Base-by-base conservation (phyloP, 2,113 vertebrate species). In the Danionella cerebrum region DNA sequence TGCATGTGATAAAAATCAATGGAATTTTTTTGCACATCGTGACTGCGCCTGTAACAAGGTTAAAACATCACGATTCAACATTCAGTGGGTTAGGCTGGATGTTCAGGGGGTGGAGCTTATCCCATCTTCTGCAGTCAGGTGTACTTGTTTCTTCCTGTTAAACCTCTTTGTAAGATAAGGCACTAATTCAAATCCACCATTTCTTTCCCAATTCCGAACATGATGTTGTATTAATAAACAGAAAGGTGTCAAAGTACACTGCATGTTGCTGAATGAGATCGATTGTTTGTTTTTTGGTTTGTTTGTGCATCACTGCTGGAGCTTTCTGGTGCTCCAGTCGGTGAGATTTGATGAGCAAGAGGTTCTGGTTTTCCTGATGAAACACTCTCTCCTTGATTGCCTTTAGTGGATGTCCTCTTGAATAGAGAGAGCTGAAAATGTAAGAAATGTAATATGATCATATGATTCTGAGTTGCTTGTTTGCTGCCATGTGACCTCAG, bases 371-470 rank as follows among this genome's bases (percentile, higher is more conserved):
- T 58, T 57, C 36, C 55, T 19, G 0, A 27, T 2, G 39, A 7
- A 21, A 33, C 1, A 5, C 12, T 73, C 33, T 51, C 64, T 4
- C 22, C 19, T 65, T 70, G 75, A 72, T 70, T 84, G 0, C 70
- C 38, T 42, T 69, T 72, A 72, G 73, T 77, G 55, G 47, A 75
- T 53, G 85, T 83, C 50, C 78, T 78, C 10, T 83, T 78, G 76
- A 89, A 86, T 58, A 88, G 47, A n/a, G 79, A 85, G 7, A 81
- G 73, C 87, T 89, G 74, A 53, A 38, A 29, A 42, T n/a, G 33
- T 21, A 21, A 36, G 36, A 35, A n/a, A n/a, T n/a, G n/a, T n/a
- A n/a, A n/a, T n/a, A n/a, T n/a, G n/a, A n/a, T n/a, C n/a, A n/a
- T 18, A 60, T 12, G 19, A 10, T 11, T 52, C 3, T 51, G 11